Percentiles rank a stretch among this genome's conserved stretches.
Evolutionary conservation across 2,113 vertebrate genomes (phyloP).

Genomic region (human (Homo sapiens)): DNA sequence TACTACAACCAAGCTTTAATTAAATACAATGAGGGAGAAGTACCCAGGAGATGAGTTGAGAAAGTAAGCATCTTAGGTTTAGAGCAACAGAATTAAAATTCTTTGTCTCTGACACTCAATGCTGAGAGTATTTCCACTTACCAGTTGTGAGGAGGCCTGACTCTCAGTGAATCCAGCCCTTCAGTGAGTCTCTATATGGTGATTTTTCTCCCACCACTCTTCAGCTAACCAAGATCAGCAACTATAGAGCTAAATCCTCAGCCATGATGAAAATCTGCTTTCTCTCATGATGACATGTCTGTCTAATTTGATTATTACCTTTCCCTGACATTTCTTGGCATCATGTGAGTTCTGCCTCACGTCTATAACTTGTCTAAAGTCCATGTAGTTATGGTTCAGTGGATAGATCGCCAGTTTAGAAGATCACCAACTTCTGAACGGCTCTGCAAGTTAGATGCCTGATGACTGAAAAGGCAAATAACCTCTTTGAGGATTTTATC

Average conservation of each 20-base stretch:
- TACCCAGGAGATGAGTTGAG: background rate
- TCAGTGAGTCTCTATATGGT: background rate
- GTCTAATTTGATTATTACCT: background rate
- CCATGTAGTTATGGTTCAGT: background rate
- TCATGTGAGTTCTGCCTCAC: background rate
- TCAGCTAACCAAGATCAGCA: background rate
- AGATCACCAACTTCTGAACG: background rate
- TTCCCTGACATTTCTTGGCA: background rate
- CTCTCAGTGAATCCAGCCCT: background rate
- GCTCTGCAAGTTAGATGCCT: background rate
- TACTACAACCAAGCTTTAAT: background rate
- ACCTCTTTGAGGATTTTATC: background rate
- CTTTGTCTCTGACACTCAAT: background rate
- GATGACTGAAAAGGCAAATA: background rate
- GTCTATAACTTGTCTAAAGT: background rate
- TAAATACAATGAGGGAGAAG: background rate
- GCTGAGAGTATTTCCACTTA: background rate
- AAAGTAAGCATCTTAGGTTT: background rate
- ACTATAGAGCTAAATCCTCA: background rate
- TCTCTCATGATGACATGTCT: background rate
- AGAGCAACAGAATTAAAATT: conserved; percentile 4
- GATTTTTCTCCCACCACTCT: background rate
- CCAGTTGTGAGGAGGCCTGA: background rate
- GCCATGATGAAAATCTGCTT: background rate
- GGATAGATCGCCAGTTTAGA: background rate